Conservation (phyloP, 2,797 vertebrate genomes). For the Sitta carolinensis region DNA sequence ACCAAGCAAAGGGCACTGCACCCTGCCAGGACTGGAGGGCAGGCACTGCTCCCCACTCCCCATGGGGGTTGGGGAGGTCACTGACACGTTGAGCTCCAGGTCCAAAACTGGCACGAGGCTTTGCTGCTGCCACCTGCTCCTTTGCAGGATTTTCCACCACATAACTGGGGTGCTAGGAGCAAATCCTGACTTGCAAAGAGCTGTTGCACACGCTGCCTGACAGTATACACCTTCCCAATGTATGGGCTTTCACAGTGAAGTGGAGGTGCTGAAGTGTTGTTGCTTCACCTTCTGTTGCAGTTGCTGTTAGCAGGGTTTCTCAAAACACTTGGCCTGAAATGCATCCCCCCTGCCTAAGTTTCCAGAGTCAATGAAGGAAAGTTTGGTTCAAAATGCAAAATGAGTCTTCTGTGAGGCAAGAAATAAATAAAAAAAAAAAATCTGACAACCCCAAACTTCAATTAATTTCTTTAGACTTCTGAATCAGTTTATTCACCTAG, state of each 20-base stretch:
- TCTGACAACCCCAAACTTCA: not conserved
- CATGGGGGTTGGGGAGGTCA: not conserved
- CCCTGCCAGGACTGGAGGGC: not conserved
- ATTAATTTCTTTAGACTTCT: not conserved
- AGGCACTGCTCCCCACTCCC: not conserved
- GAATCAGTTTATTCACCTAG: not conserved
- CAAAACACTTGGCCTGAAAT: slow-evolving; percentile 7
- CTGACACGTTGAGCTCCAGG: not conserved
- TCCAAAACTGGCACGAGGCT: not conserved
- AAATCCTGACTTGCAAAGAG: not conserved
- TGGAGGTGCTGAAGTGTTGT: not conserved
- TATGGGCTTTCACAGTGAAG: not conserved
- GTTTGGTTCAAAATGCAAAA: not conserved
- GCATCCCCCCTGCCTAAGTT: not conserved
- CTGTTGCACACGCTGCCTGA: not conserved
- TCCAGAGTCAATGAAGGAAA: not conserved
- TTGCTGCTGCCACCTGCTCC: not conserved
- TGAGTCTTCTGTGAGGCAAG: not conserved
- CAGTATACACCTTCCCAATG: not conserved
- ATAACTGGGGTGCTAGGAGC: not conserved
- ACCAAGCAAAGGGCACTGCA: not conserved
- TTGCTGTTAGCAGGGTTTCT: not conserved
- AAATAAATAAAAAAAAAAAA: not conserved
- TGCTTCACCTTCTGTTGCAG: not conserved
- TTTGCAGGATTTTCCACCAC: not conserved